Conservation (phyloP, 2,797 vertebrate genomes). For the Coccyzus lansbergi region DNA sequence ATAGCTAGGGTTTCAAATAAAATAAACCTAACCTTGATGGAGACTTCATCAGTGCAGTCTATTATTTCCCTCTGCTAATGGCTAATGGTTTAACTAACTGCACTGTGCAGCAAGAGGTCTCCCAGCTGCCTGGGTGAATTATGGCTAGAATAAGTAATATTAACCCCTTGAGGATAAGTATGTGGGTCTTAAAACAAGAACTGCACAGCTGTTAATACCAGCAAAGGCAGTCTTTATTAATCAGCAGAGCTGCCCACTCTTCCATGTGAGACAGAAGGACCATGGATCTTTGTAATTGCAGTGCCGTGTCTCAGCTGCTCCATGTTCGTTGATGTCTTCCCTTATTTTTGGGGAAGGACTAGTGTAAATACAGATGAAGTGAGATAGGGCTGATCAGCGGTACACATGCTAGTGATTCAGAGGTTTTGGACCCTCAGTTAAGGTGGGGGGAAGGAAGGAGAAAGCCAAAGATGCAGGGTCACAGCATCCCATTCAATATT, state of each 20-base stretch:
- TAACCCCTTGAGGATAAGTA: slow-evolving; percentile 68
- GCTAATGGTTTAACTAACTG: slow-evolving; percentile 56
- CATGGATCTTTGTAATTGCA: background rate
- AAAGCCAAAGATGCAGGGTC: background rate
- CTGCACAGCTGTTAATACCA: slow-evolving; percentile 64
- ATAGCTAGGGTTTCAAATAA: slow-evolving; percentile 42
- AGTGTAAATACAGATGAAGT: background rate
- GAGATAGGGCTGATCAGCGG: background rate
- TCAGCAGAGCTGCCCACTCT: slow-evolving; percentile 56
- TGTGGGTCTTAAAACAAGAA: slow-evolving; percentile 52
- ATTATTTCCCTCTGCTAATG: slow-evolving; percentile 47
- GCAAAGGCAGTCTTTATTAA: slow-evolving; percentile 55
- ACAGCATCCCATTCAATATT: background rate
- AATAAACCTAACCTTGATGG: slow-evolving; percentile 46
- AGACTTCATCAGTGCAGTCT: slow-evolving; percentile 38
- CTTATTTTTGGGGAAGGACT: background rate
- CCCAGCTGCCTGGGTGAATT: slow-evolving; percentile 68
- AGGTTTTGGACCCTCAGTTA: slow-evolving; percentile 32
- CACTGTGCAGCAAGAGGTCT: slow-evolving; percentile 65
- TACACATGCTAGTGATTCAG: background rate
- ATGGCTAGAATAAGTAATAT: slow-evolving; percentile 67
- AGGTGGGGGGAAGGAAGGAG: background rate
- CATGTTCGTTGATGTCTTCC: background rate
- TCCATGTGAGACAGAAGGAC: slow-evolving; percentile 2
- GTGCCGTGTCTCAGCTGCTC: background rate